Base-by-base conservation (phyloP, 2,113 vertebrate species). In the Riparia riparia region DNA sequence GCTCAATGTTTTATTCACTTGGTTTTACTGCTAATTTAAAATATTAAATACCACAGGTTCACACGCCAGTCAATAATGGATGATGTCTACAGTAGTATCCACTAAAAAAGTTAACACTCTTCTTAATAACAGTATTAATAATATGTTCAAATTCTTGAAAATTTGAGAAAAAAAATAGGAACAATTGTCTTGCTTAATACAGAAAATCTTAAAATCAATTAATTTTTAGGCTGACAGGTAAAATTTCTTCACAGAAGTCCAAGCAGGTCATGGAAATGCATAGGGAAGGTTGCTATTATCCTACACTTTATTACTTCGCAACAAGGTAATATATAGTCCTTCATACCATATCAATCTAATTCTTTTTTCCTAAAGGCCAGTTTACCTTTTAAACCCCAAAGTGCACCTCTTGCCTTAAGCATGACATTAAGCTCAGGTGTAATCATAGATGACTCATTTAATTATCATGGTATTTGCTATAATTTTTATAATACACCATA, bases 371-470 rank as follows among this genome's bases (percentile, higher is more conserved):
- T 37, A 31, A 68, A 76, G 49, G 17, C 9, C 17, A 85, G 65
- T 90, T 85, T 85, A 93, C 15, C 39, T 51, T 84, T 71, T 90
- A 72, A 57, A 90, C 24, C 29, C 37, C 22, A n/a, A 95, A 82
- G 22, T 53, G 24, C 21, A 84, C 24, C 31, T 82, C 37, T 82
- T 93, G 78, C 82, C 37, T 88, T 76, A 68, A 91, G 78, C 44
- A 25, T 69, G 70, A 44, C 74, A 87, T 68, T 87, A 90, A 71
- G 21, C 8, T 74, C 20, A 73, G 42, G 8, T 74, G 18, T 66
- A 93, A 66, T 71, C 49, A 89, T 12, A 82, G 69, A 58, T 63
- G 61, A 89, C n/a, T 93, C 86, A 82, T 65, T 96, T 90, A 93
- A 95, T 94, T 74, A 79, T 93, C 21, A 64, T 41, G 28, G 6